Conservation (phyloP, 2,113 vertebrate genomes). For the Macroglossus sobrinus region DNA sequence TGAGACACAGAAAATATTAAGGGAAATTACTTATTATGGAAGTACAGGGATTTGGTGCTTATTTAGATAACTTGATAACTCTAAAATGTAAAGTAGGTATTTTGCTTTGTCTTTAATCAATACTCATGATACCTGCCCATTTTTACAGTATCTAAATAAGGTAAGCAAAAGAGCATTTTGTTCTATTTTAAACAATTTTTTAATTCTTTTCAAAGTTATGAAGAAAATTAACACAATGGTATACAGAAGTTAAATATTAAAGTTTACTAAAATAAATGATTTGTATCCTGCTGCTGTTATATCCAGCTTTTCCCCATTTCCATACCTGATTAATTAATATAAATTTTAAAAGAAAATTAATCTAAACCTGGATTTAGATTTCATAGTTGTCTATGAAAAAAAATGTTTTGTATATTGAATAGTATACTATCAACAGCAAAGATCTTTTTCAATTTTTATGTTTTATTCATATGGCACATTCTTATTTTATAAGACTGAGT, state of each 20-base stretch:
- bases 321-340: not conserved
- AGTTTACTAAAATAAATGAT: not conserved
- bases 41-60: not conserved
- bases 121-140: not conserved
- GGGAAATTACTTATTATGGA: not conserved
- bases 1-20: constrained; percentile 37
- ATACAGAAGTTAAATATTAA: not conserved
- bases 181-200: not conserved
- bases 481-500: not conserved
- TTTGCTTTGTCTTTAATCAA: not conserved
- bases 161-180: not conserved
- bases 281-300: not conserved
- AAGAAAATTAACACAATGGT: not conserved
- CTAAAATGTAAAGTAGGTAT: not conserved
- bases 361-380: not conserved
- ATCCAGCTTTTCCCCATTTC: not conserved
- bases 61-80: not conserved
- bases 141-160: not conserved
- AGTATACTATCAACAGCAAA: not conserved
- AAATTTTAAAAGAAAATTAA: not conserved
- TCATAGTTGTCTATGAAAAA: not conserved
- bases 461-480: not conserved
- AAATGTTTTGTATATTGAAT: not conserved
- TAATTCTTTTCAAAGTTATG: not conserved
- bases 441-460: not conserved